Conservation (phyloP, 2,888 invertebrate genomes). For the Chalcosyrphus nemorum region DNA sequence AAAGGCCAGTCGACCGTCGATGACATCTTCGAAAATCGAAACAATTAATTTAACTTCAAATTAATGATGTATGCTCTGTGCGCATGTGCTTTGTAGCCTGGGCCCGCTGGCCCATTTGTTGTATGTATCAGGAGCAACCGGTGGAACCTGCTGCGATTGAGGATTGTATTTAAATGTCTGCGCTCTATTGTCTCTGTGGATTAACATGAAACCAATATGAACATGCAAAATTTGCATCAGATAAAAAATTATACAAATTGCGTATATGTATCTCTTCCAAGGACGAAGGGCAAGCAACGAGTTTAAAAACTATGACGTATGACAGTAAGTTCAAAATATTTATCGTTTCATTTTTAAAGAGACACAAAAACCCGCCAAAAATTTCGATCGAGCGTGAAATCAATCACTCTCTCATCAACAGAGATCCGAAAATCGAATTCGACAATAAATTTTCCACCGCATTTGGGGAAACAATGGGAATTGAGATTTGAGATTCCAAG, state of each 20-base stretch:
- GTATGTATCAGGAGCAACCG: slow-evolving; percentile 16
- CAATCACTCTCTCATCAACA: slow-evolving; percentile 66
- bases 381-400: slow-evolving; percentile 59
- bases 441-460: slow-evolving; percentile 50
- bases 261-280: not conserved
- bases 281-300: no score
- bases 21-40: slow-evolving; percentile 68
- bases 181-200: slow-evolving; percentile 2
- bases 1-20: slow-evolving; percentile 67
- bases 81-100: slow-evolving; percentile 13
- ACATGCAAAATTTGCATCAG: slow-evolving; percentile 5
- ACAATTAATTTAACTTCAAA: slow-evolving; percentile 71
- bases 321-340: not conserved
- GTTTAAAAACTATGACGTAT: not conserved
- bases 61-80: slow-evolving; percentile 59
- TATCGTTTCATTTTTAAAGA: not conserved
- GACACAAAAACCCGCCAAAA: slow-evolving; percentile 54
- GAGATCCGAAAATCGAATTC: slow-evolving; percentile 30
- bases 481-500: slow-evolving; percentile 50
- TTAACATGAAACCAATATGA: not conserved
- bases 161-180: slow-evolving; percentile 12
- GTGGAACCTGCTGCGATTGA: slow-evolving; percentile 48
- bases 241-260: not conserved
- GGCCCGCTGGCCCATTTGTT: not conserved
- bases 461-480: slow-evolving; percentile 52